Percentiles rank a stretch among this genome's conserved stretches.
phyloP scores from a whole-genome alignment of 2,113 vertebrate species.

The Egretta garzetta region DNA sequence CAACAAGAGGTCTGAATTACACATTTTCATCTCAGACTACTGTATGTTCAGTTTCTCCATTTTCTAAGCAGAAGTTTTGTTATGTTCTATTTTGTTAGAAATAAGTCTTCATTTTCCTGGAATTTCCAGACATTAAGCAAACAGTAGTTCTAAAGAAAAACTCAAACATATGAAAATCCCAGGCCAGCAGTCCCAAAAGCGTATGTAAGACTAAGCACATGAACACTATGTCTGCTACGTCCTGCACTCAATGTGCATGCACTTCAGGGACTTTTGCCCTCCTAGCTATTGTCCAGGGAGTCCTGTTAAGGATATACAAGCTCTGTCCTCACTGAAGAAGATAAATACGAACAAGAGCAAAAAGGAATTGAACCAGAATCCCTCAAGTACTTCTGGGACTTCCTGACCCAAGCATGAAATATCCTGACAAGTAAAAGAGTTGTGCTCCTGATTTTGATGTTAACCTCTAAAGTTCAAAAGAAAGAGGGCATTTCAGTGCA shows the following conservation, averaged over 20 bases:
- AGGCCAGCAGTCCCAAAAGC: neutral
- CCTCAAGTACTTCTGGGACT: neutral
- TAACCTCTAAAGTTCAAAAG: neutral
- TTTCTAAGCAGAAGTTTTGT: neutral
- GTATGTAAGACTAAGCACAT: neutral
- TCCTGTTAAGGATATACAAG: neutral
- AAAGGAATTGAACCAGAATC: constrained; percentile 25
- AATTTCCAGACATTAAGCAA: neutral
- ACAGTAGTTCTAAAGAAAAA: neutral
- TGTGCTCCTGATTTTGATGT: neutral
- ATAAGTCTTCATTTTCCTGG: neutral
- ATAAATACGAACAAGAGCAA: constrained; percentile 1
- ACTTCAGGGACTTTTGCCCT: neutral
- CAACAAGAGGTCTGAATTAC: neutral
- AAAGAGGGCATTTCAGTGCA: neutral
- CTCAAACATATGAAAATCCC: neutral
- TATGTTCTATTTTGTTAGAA: neutral
- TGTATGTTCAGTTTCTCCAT: neutral
- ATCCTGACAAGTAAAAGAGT: neutral
- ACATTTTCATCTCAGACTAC: neutral
- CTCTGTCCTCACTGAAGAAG: neutral
- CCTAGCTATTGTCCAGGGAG: neutral
- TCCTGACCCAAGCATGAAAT: neutral
- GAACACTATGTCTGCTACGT: neutral
- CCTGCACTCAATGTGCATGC: neutral